Base-by-base conservation (phyloP, 2,888 invertebrate species). In the Nemotelus nigrinus region DNA sequence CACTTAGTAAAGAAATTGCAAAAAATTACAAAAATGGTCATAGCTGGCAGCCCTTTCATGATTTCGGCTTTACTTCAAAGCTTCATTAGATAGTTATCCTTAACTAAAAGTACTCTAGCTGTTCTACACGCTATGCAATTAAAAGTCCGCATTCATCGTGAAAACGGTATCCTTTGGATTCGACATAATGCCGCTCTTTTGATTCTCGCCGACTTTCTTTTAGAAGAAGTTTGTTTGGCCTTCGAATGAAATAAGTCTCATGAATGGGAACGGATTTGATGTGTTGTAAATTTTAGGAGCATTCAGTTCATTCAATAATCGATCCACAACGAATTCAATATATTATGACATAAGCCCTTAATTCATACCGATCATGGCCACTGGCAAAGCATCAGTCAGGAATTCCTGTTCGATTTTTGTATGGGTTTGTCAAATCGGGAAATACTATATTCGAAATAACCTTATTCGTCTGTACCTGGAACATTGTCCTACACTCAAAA, bases 171-270 rank as follows among this genome's bases (percentile, higher is more conserved):
- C 92, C 80, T 90, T 88, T 63, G 90, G 90, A 80, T 91, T 90
- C 1, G 91, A 85, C 92, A 94, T 95, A 0, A 98, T 97, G n/a
- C 98, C 98, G 89, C 93, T 93, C 84, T 97, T 98, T 86, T 98
- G 97, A 86, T 99, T 99, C 86, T 99, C 99, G 0, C 96, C 98
- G 4, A 99, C 99, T 88, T 96, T 95, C 88, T 98, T 99, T 88
- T 99, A 99, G 85, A 99, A 99, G 90, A 99, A 99, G 88, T 99
- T 99, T 0, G 99, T 99, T 87, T 99, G 99, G n/a, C 99, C 99
- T 84, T 99, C 98, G 82, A 98, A 89, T 0, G 98, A 99, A 83
- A 99, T 99, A 83, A 96, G 93, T 84, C 97, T 97, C 99, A 99
- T 99, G 99, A n/a, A n/a, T n/a, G n/a, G n/a, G n/a, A n/a, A n/a